Evolutionary conservation across 2,113 vertebrate genomes (phyloP), one percentile per base, ranked within the genome.

Genomic region (Protomyctophum bolini): DNA sequence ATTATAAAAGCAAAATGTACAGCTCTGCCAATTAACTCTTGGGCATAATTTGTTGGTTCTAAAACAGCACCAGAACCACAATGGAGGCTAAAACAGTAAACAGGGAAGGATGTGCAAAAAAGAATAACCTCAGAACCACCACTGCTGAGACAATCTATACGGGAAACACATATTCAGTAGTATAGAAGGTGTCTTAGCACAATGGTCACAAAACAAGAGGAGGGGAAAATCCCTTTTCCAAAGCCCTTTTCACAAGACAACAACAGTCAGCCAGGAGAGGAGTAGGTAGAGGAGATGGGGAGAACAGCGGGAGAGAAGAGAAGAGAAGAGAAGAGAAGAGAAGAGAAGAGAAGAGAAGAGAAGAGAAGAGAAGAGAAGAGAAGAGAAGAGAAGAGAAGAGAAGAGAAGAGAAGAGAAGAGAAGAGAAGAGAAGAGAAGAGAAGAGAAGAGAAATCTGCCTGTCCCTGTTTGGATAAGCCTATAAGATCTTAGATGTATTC

Each of bases 181-280:
- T 77, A 81, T 50, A 63, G 68, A 70, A 60, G 65, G 70, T 77
- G 76, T 68, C 29, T 70, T 46, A 77, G 77, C 41, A 63, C 14
- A 61, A 59, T 48, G 51, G 50, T 70, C 50, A 33, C 58, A 28
- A 11, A 48, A 64, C 68, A 28, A 61, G 10, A 49, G 28, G 52
- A 74, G 70, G 50, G 8, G 65, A 28, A 28, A 51, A 76, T 63
- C 58, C 12, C 46, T 70, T 76, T 59, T 70, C 51, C 29, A 65
- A 83, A 89, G 85, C 81, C 83, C 77, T 88, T 82, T 75, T 82
- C 21, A 29, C 29, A 67, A 59, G 54, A 48, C 14, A 49, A 81
- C 12, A 33, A 33, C n/a, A 55, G 55, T 62, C 67, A 75, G 6
- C 58, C 33, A 60, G n/a, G 63, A 61, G 50, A 61, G 51, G 10